Evolutionary conservation across 1,140 invertebrate genomes (phyloP).

Genomic region (Sipha flava): DNA sequence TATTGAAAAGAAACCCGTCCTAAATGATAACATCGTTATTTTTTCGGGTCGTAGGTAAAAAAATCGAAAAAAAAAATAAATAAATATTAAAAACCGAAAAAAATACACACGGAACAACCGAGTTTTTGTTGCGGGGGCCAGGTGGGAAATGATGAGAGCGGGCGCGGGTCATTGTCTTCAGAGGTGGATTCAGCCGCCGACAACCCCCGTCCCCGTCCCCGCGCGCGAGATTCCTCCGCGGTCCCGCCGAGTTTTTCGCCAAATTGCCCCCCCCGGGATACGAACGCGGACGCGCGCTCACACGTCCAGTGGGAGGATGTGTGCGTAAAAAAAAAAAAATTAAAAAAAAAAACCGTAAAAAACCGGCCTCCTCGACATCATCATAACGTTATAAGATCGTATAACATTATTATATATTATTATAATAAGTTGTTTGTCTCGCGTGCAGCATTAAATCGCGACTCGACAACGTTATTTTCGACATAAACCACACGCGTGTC

Average conservation of each 20-base stretch:
- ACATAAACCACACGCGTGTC: background rate
- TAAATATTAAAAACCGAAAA: background rate
- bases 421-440: background rate
- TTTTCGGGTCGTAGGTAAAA: constrained; percentile 13
- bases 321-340: background rate
- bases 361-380: background rate
- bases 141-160: constrained; percentile 17
- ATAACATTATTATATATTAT: background rate
- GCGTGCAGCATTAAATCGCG: background rate
- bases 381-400: background rate
- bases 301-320: background rate
- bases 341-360: background rate
- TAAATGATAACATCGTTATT: constrained; percentile 30
- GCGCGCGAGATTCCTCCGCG: background rate
- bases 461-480: background rate
- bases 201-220: background rate
- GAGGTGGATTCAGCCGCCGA: background rate
- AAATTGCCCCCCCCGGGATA: background rate
- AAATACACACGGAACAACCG: background rate
- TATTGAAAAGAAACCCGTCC: constrained; percentile 6
- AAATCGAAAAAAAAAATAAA: background rate
- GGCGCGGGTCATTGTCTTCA: constrained; percentile 19
- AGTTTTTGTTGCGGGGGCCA: constrained; percentile 19
- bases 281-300: background rate
- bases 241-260: background rate